Evolutionary conservation across 2,888 invertebrate species (phyloP).

Genomic region (Chrysomela aeneicollis): DNA sequence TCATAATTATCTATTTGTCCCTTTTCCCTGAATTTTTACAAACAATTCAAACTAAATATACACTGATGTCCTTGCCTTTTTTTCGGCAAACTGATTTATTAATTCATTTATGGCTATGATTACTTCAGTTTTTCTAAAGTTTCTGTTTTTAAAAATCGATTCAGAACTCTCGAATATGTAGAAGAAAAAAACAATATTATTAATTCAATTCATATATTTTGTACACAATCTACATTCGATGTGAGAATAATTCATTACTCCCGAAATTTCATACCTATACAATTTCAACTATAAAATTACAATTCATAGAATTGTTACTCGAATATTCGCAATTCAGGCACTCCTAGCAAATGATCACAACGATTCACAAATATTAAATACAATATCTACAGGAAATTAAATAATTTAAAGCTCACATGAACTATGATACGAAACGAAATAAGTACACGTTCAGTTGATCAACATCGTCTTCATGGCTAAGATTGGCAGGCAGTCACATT

Average conservation of each 20-base stretch:
- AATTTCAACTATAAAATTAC: conserved; percentile 29
- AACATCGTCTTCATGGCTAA: conserved; percentile 50
- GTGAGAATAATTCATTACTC: conserved; percentile 38
- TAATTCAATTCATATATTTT: conserved; percentile 46
- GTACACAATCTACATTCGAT: conserved; percentile 12
- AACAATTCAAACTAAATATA: too few relatives aligned
- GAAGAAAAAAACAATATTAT: conserved; percentile 15
- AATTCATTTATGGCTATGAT: too few relatives aligned
- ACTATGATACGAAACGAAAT: conserved; percentile 22
- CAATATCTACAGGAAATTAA: conserved; percentile 40
- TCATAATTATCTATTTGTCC: too few relatives aligned
- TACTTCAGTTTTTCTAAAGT: too few relatives aligned
- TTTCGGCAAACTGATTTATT: too few relatives aligned
- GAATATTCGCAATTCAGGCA: conserved; percentile 45
- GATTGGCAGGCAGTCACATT: conserved; percentile 53
- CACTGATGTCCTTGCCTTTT: too few relatives aligned
- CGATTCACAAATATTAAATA: conserved; percentile 25
- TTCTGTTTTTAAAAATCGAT: too few relatives aligned
- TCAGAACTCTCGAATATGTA: too few relatives aligned
- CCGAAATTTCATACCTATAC: conserved; percentile 45
- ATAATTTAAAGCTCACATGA: conserved; percentile 29
- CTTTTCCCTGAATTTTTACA: too few relatives aligned
- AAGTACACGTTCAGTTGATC: conserved; percentile 31
- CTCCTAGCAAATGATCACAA: conserved; percentile 18
- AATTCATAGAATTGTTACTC: conserved; percentile 44